Percentiles rank a stretch among this genome's conserved stretches.
Conservation (phyloP, 35 echinoderm and acorn worm genomes). For the Ophioderma brevispina region DNA sequence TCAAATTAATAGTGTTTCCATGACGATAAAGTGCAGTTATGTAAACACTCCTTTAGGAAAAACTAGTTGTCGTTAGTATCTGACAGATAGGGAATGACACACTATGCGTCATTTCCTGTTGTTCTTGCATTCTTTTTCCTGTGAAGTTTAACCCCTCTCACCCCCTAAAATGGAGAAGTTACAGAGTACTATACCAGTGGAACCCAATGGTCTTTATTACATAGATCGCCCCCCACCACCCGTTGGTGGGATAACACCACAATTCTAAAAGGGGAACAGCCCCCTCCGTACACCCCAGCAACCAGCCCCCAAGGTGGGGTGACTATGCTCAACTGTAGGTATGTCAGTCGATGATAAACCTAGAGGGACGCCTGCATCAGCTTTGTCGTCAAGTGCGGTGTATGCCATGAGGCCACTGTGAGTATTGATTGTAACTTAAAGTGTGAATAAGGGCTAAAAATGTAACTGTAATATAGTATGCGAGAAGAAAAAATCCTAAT, state of each 20-base stretch:
- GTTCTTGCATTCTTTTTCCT: no score
- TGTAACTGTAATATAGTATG: no score
- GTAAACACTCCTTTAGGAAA: no score
- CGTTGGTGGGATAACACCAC: slow-evolving; percentile 54
- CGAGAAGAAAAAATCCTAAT: no score
- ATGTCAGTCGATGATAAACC: slow-evolving; percentile 96
- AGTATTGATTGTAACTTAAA: no score
- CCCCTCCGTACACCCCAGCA: slow-evolving; percentile 77
- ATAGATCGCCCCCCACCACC: slow-evolving; percentile 21
- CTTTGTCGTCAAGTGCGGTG: slow-evolving; percentile 93
- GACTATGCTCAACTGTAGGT: slow-evolving; percentile 99
- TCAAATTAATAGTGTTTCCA: no score
- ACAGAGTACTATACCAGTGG: neutral
- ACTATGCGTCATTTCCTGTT: neutral
- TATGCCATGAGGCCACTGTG: slow-evolving; percentile 87
- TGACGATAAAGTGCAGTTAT: no score
- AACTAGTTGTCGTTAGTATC: no score
- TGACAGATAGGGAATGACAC: slow-evolving; percentile 13
- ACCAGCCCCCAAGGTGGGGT: slow-evolving; percentile 56
- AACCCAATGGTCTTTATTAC: neutral
- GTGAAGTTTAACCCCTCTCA: no score
- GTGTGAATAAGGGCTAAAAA: no score
- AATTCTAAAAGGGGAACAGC: slow-evolving; percentile 73
- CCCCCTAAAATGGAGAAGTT: neutral
- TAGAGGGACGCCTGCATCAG: slow-evolving; percentile 92